phyloP scores from a whole-genome alignment of 1,140 invertebrate genomes.

The Leucophenga varia region DNA sequence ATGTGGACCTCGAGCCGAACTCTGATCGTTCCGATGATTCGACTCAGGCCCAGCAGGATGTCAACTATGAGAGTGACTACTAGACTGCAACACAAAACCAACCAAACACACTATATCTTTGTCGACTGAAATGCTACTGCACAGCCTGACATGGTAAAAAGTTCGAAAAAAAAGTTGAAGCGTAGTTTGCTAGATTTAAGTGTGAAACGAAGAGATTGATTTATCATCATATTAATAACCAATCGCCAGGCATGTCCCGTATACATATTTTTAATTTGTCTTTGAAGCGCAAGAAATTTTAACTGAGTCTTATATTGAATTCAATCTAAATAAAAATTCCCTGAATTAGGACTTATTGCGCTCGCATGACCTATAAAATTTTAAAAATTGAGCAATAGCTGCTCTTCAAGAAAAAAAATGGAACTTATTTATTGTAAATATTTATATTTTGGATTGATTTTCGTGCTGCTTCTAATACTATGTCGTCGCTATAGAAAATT shows the following conservation, averaged over 20 bases:
- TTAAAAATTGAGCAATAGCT: not conserved
- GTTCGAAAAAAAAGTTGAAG: too few species aligned
- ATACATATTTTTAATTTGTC: too few species aligned
- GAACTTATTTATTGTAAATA: constrained; percentile 7
- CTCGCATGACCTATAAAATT: too few species aligned
- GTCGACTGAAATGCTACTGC: too few species aligned
- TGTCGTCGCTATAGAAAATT: too few species aligned
- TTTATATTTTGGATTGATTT: constrained; percentile 27
- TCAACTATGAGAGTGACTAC: constrained; percentile 54
- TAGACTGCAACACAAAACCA: constrained; percentile 25
- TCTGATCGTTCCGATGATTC: constrained; percentile 55
- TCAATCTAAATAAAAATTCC: too few species aligned
- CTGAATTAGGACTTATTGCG: too few species aligned
- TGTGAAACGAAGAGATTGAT: constrained; percentile 18
- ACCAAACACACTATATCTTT: not conserved
- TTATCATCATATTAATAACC: not conserved
- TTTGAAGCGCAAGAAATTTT: too few species aligned
- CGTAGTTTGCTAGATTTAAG: constrained; percentile 28
- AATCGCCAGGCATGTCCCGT: too few species aligned
- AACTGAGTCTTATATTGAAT: too few species aligned
- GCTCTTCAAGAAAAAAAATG: not conserved
- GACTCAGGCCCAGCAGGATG: constrained; percentile 51
- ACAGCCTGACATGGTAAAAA: too few species aligned
- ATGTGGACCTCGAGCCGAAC: constrained; percentile 46
- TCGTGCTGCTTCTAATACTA: too few species aligned